Base-by-base conservation (phyloP, 2,888 invertebrate species). In the Sinodicranocentrus sp. region DNA sequence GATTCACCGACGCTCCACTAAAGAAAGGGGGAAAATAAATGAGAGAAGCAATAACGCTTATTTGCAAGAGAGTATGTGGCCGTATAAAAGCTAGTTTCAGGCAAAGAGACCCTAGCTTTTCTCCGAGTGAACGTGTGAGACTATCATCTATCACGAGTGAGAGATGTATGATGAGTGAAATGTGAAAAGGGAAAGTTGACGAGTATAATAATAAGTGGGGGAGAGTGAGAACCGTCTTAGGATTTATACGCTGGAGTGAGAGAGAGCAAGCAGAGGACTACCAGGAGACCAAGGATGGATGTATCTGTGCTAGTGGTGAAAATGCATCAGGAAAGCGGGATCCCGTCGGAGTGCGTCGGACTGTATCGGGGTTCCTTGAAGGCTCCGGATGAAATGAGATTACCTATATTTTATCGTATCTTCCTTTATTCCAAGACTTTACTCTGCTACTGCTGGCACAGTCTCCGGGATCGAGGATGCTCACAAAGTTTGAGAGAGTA, bases 221-320 rank as follows among this genome's bases (percentile, higher is more conserved):
- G 75, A 78, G 84, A 84, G 68, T 86, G 82, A 84, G 82, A 84
- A 82, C 79, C 70, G 39, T 82, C 70, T 71, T 71, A 21, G 23
- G 75, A 84, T 78, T 78, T 84, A 63, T 21, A 59, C 70, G 43
- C 39, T 59, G 21, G 57, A 79, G 65, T 28, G 28, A 15, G 63
- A 70, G 17, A 2, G 43, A 68, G 68, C 8, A 23, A 10, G 57
- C 33, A 63, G 17, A 33, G 26, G 61, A 17, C n/a, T n/a, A 10
- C n/a, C n/a, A 10, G 6, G 10, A n/a, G 8, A 8, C 17, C 3
- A 17, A 52, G 3, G 52, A 52, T 10, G 17, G n/a, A n/a, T n/a
- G 3, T 21, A 61, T 26, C 33, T 61, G 28, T 28, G 33, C 59
- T 54, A 8, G 2, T 61, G 3, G 59, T 28, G 39, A 57, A 21